Evolutionary conservation across 2,113 vertebrate species (phyloP).

Genomic region (Heliornis fulica): DNA sequence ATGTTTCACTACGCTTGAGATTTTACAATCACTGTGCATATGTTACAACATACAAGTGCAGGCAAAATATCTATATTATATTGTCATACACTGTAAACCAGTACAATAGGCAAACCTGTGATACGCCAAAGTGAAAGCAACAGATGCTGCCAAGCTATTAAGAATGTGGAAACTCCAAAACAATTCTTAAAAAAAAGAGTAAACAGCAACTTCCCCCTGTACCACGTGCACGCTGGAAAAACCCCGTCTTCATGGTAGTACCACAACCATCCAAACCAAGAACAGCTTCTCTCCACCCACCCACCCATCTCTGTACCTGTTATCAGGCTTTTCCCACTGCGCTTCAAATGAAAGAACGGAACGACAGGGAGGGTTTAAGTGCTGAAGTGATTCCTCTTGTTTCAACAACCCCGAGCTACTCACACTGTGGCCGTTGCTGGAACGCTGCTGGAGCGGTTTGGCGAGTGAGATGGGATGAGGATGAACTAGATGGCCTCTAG

Average conservation of each 20-base stretch:
- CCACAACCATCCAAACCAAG: not conserved
- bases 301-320: not conserved
- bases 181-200: not conserved
- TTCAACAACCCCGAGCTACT: conserved; percentile 20
- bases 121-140: conserved; percentile 63
- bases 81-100: conserved; percentile 70
- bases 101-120: conserved; percentile 75
- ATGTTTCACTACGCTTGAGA: conserved; percentile 13
- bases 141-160: conserved; percentile 53
- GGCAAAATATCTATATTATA: conserved; percentile 61
- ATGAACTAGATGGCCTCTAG: conserved; percentile 37
- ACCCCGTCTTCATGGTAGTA: not conserved
- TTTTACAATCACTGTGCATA: conserved; percentile 69
- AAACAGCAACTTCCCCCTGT: conserved; percentile 39
- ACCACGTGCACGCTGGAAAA: not conserved
- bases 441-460: conserved; percentile 58
- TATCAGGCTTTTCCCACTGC: not conserved
- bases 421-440: not conserved
- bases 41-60: conserved; percentile 67
- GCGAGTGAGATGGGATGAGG: conserved; percentile 61
- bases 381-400: not conserved
- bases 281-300: not conserved
- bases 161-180: conserved; percentile 56
- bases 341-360: not conserved
- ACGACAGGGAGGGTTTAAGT: not conserved